phyloP scores from a whole-genome alignment of 1,140 invertebrate genomes.

The Drosophila orena region DNA sequence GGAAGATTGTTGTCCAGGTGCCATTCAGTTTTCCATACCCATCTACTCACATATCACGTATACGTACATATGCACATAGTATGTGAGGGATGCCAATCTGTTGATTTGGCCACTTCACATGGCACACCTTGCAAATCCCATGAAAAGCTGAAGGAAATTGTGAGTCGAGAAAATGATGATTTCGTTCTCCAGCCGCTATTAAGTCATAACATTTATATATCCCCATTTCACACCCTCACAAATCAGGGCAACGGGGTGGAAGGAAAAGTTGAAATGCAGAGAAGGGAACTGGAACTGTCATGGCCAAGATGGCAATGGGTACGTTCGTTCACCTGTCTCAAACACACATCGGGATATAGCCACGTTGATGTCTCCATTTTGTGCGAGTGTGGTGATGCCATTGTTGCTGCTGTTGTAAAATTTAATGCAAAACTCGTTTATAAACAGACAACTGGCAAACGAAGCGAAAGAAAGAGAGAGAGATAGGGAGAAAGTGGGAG shows the following conservation, averaged over 20 bases:
- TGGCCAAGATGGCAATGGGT: constrained; percentile 50
- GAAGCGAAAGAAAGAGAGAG: not conserved
- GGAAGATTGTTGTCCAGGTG: constrained; percentile 18
- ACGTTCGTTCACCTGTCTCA: constrained; percentile 66
- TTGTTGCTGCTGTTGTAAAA: constrained; percentile 59
- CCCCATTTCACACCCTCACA: constrained; percentile 44
- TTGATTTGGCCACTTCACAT: constrained; percentile 57
- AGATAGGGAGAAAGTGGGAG: not conserved
- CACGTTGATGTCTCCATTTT: constrained; percentile 61
- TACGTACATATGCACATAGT: not conserved
- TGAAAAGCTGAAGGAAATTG: not conserved
- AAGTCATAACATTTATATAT: constrained; percentile 52
- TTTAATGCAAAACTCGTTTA: constrained; percentile 77
- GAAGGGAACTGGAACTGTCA: constrained; percentile 34
- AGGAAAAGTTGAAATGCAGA: constrained; percentile 18
- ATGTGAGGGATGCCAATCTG: constrained; percentile 26
- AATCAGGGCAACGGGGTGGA: constrained; percentile 36
- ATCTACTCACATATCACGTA: constrained; percentile 11
- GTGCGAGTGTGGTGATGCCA: constrained; percentile 42
- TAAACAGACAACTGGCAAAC: constrained; percentile 28
- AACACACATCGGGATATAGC: constrained; percentile 20
- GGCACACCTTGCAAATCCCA: constrained; percentile 2
- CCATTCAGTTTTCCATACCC: constrained; percentile 14
- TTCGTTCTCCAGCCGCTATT: constrained; percentile 1
- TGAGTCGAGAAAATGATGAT: constrained; percentile 13